Conservation (phyloP, 2,113 vertebrate species). For the Cyprichromis sp. region DNA sequence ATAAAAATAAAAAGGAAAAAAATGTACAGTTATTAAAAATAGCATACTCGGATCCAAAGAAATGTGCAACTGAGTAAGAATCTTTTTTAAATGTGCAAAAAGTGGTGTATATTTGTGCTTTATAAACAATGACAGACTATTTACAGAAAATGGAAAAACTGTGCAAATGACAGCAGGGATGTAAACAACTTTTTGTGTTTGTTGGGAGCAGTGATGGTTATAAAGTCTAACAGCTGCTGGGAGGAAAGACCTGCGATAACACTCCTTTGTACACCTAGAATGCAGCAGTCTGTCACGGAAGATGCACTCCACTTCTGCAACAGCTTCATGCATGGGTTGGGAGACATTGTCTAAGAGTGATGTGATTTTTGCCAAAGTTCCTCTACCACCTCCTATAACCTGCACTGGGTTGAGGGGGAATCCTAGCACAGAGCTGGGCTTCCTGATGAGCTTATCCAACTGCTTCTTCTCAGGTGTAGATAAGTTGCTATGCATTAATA, state of each 20-base stretch:
- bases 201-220: not conserved
- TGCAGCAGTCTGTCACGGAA: not conserved
- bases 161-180: not conserved
- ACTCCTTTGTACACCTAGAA: not conserved
- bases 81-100: not conserved
- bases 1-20: not conserved
- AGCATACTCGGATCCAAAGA: not conserved
- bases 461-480: not conserved
- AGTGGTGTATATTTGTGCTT: not conserved
- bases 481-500: not conserved
- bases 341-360: not conserved
- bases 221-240: not conserved
- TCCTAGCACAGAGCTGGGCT: not conserved
- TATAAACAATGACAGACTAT: not conserved
- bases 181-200: not conserved
- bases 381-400: not conserved
- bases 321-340: not conserved
- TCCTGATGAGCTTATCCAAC: not conserved
- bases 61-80: not conserved
- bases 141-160: not conserved
- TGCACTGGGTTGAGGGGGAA: not conserved
- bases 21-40: not conserved
- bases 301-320: not conserved
- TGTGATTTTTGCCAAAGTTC: not conserved
- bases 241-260: not conserved